A percentile compares a stretch with the other conserved stretches of the same genome.
Evolutionary conservation across 2,113 vertebrate species (phyloP).

Genomic region (Oreochromis niloticus): DNA sequence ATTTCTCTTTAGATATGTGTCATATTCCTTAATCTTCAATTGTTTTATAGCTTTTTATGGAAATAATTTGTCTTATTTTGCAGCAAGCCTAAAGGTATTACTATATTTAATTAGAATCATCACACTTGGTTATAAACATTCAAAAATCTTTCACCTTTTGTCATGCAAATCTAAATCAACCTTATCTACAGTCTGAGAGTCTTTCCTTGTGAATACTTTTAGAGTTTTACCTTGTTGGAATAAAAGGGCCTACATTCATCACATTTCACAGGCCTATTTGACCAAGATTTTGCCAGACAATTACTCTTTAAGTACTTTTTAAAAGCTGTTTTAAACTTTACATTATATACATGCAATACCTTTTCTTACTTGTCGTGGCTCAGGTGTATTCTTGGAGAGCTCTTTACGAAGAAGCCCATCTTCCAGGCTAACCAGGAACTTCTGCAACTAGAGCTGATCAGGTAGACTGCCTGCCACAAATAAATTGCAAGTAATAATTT

Average conservation of each 20-base stretch:
- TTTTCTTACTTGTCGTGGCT: background rate
- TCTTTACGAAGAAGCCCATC: constrained; percentile 98
- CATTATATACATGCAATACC: background rate
- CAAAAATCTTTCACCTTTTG: background rate
- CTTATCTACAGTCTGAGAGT: background rate
- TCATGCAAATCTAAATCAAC: background rate
- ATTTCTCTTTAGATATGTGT: background rate
- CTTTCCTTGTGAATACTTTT: background rate
- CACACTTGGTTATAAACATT: background rate
- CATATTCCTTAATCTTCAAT: background rate
- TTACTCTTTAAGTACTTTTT: background rate
- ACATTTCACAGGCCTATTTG: background rate
- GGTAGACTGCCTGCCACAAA: constrained; percentile 62
- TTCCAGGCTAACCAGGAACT: constrained; percentile 99
- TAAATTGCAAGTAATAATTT: background rate
- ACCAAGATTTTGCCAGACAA: background rate
- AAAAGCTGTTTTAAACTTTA: background rate
- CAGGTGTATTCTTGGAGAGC: constrained; percentile 96
- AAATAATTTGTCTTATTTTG: background rate
- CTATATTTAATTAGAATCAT: background rate
- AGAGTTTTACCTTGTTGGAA: background rate
- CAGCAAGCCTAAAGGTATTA: background rate
- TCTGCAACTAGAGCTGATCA: constrained; percentile 95
- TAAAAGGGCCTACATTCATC: background rate
- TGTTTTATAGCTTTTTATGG: background rate